A percentile compares a stretch with the other conserved stretches of the same genome.
Evolutionary conservation across 2,797 vertebrate genomes (phyloP).

Genomic region (Vespertilio murinus): DNA sequence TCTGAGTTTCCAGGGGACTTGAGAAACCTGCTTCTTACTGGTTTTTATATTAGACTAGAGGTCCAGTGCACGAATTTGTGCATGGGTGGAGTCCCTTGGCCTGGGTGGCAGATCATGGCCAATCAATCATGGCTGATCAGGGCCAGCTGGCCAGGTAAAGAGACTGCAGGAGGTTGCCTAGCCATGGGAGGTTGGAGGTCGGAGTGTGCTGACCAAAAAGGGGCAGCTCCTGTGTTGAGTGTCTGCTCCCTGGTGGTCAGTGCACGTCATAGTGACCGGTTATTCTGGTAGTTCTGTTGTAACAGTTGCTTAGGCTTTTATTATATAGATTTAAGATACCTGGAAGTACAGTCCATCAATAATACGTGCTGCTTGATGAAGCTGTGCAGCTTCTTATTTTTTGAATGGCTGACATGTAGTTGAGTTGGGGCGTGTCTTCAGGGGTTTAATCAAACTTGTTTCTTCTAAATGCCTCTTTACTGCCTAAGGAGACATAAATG

Average conservation of each 20-base stretch:
- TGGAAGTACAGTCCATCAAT: not conserved
- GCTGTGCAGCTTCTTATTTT: not conserved
- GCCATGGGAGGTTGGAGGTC: too few species aligned
- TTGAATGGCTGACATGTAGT: not conserved
- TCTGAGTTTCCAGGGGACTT: not conserved
- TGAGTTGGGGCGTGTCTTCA: not conserved
- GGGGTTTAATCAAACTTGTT: not conserved
- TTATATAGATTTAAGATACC: not conserved
- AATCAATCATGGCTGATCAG: too few species aligned
- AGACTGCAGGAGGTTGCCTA: rapidly evolving
- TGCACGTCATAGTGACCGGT: too few species aligned
- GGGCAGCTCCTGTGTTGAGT: too few species aligned
- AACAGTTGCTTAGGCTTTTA: too few species aligned
- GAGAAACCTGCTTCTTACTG: not conserved
- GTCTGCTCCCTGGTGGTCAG: too few species aligned
- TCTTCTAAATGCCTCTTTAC: not conserved
- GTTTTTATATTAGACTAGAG: not conserved
- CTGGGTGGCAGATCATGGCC: too few species aligned
- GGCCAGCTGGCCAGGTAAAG: too few species aligned
- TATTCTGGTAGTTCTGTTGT: too few species aligned
- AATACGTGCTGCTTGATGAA: not conserved
- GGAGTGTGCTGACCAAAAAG: too few species aligned
- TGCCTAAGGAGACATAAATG: not conserved
- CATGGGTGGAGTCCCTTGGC: too few species aligned
- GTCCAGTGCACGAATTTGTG: too few species aligned